A percentile compares a stretch with the other conserved stretches of the same genome.
phyloP scores from a whole-genome alignment of 1,140 invertebrate genomes.

The Vollenhovia emeryi region DNA sequence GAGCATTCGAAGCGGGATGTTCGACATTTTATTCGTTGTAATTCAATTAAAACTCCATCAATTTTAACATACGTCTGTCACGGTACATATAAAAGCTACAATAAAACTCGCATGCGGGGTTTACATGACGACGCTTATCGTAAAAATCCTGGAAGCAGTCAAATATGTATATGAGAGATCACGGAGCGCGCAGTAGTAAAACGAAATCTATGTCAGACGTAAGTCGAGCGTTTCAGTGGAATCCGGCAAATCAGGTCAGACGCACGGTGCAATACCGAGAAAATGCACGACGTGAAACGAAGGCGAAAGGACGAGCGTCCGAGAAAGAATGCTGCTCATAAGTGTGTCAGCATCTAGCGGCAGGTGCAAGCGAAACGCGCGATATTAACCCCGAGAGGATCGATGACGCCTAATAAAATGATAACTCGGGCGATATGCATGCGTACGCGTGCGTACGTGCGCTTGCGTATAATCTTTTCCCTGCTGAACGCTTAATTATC shows the following conservation, averaged over 20 bases:
- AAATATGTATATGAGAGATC: constrained; percentile 28
- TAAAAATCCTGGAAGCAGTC: not conserved
- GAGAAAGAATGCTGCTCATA: constrained; percentile 46
- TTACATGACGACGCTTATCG: not conserved
- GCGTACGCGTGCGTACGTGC: not conserved
- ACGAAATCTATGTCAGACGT: constrained; percentile 44
- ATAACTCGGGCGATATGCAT: not conserved
- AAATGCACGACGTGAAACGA: constrained; percentile 42
- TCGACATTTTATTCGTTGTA: not conserved
- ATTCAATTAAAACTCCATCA: not conserved
- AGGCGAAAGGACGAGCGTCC: constrained; percentile 1
- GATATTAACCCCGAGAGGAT: constrained; percentile 16
- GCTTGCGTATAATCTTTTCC: not conserved
- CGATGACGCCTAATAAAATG: constrained; percentile 2
- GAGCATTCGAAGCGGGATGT: not conserved
- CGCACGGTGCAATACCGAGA: constrained; percentile 29
- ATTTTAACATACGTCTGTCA: not conserved
- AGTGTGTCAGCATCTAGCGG: constrained; percentile 31
- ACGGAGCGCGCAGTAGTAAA: constrained; percentile 11
- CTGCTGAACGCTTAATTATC: not conserved
- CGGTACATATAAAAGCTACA: not conserved
- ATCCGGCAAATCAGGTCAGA: constrained; percentile 48
- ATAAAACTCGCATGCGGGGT: not conserved
- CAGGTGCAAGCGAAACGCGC: constrained; percentile 12
- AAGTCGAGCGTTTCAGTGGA: constrained; percentile 39